Conservation (phyloP, 1,140 invertebrate genomes). For the Pygmarrhopalites habei region DNA sequence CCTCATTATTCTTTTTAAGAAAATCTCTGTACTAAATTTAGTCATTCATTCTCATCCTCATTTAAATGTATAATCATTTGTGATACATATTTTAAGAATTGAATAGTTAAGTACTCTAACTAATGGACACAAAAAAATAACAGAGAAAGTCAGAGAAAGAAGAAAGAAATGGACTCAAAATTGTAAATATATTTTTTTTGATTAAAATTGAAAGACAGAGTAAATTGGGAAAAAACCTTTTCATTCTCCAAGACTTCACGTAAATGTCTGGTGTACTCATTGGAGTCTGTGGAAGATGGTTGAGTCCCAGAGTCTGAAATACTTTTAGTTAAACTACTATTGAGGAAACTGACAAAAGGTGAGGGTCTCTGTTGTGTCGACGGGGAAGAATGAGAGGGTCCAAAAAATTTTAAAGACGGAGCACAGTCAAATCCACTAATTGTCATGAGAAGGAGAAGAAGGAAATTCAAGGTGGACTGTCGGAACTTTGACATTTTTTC, state of each 20-base stretch:
- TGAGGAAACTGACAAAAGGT: not conserved
- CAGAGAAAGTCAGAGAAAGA: too few relatives aligned
- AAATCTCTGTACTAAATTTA: too few relatives aligned
- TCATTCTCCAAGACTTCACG: slow-evolving; percentile 25
- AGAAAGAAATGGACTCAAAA: too few relatives aligned
- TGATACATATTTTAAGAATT: too few relatives aligned
- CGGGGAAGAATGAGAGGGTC: not conserved
- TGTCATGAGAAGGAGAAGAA: not conserved
- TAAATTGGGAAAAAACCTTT: slow-evolving; percentile 14
- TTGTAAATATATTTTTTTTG: not conserved
- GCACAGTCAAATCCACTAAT: not conserved
- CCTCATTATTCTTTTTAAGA: too few relatives aligned
- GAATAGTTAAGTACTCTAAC: too few relatives aligned
- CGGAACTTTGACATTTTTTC: too few relatives aligned
- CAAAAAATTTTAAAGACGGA: not conserved
- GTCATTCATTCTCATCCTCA: too few relatives aligned
- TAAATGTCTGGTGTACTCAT: slow-evolving; percentile 30
- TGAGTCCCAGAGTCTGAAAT: not conserved
- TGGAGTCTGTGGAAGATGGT: slow-evolving; percentile 15
- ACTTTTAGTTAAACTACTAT: not conserved
- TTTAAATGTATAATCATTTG: too few relatives aligned
- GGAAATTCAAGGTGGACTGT: too few relatives aligned
- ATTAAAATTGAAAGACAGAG: not conserved
- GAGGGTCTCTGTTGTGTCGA: not conserved
- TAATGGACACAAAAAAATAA: too few relatives aligned